Evolutionary conservation across 2,888 invertebrate species (phyloP).

Genomic region (Drosophila eohydei): DNA sequence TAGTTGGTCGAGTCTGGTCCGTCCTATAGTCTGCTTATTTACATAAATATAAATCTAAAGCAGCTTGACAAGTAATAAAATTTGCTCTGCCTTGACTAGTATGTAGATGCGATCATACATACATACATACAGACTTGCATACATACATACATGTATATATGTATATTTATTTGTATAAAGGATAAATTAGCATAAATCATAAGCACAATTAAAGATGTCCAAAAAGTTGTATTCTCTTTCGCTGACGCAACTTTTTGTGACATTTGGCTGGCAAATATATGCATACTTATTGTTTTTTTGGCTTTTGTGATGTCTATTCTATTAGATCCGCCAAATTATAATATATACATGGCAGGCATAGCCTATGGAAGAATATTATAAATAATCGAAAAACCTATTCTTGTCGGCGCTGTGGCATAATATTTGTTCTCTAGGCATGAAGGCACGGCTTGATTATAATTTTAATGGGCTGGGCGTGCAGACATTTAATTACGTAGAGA

Average conservation of each 20-base stretch:
- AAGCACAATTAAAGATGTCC: slow-evolving; percentile 73
- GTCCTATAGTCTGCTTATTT: slow-evolving; percentile 50
- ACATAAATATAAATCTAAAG: slow-evolving; percentile 74
- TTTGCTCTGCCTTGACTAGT: slow-evolving; percentile 67
- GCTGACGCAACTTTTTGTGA: slow-evolving; percentile 66
- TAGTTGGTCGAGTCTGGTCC: slow-evolving; percentile 45
- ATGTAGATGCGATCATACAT: slow-evolving; percentile 43
- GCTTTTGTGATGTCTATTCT: slow-evolving; percentile 35
- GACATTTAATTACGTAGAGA: slow-evolving; percentile 69
- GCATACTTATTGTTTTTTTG: slow-evolving; percentile 12
- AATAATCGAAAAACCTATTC: slow-evolving; percentile 54
- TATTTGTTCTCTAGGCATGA: slow-evolving; percentile 13
- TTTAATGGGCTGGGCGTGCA: slow-evolving; percentile 69
- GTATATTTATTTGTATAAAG: slow-evolving; percentile 43
- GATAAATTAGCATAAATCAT: slow-evolving; percentile 80
- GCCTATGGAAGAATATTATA: slow-evolving; percentile 22
- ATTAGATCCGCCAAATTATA: slow-evolving; percentile 74
- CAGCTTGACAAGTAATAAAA: slow-evolving; percentile 64
- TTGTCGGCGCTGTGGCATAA: slow-evolving; percentile 19
- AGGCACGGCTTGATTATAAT: slow-evolving; percentile 56
- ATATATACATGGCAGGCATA: slow-evolving; percentile 28
- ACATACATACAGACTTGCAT: background rate
- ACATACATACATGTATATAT: background rate
- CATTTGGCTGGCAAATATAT: slow-evolving; percentile 57
- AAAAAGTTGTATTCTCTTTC: slow-evolving; percentile 47